Percentiles rank a stretch among this genome's conserved stretches.
Conservation (phyloP, 1,140 invertebrate species). For the Drosophila virilis region DNA sequence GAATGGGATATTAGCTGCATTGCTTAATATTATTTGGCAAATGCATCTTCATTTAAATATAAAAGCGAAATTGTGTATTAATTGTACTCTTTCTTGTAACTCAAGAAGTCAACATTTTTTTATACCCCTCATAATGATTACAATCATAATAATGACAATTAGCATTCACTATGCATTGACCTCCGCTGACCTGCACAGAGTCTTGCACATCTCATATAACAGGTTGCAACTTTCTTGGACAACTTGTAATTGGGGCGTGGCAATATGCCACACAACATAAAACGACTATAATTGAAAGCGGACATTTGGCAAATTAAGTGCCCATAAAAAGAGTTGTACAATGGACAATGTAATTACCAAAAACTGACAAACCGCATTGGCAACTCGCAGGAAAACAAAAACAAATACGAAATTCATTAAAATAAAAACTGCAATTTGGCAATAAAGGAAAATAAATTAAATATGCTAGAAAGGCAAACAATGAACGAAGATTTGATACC, state of each 20-base stretch:
- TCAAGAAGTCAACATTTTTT: background rate
- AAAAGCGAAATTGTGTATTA: too few relatives aligned
- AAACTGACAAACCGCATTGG: slow-evolving; percentile 13
- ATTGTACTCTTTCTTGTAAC: background rate
- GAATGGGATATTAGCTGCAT: too few relatives aligned
- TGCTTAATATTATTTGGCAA: too few relatives aligned
- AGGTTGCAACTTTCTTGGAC: slow-evolving; percentile 26
- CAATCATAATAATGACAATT: background rate
- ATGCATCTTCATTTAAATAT: too few relatives aligned
- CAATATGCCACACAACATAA: slow-evolving; percentile 6
- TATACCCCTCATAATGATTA: slow-evolving; percentile 1
- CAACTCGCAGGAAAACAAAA: slow-evolving; percentile 16
- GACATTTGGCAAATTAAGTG: slow-evolving; percentile 53
- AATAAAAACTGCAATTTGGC: slow-evolving; percentile 16
- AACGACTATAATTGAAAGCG: slow-evolving; percentile 45
- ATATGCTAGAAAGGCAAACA: background rate
- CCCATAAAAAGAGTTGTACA: slow-evolving; percentile 43
- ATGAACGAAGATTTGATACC: slow-evolving; percentile 5
- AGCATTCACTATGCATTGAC: slow-evolving; percentile 11
- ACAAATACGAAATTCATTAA: slow-evolving; percentile 3
- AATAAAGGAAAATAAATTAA: slow-evolving; percentile 17
- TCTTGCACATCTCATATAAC: slow-evolving; percentile 13
- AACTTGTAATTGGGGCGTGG: slow-evolving; percentile 31
- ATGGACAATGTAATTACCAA: slow-evolving; percentile 45
- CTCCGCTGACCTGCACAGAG: slow-evolving; percentile 2